These are phyloP conservation scores for Cairina moschata DNA, from an alignment of 2,113 vertebrate species.

Conservation along the genomic window DNA sequence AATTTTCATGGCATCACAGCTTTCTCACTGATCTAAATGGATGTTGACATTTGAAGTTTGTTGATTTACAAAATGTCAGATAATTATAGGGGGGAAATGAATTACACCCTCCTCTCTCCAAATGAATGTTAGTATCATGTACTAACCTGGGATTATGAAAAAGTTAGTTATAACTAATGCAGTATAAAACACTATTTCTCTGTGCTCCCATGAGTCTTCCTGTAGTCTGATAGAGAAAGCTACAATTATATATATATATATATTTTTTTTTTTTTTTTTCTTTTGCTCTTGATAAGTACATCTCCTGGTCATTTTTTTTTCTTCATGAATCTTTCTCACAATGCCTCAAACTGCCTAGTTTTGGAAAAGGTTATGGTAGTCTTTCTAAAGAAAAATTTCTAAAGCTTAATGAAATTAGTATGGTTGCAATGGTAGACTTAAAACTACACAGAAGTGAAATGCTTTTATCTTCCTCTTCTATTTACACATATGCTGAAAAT, in stretches of 20 bases:
- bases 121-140: neutral
- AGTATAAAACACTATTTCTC: neutral
- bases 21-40: conserved; percentile 58
- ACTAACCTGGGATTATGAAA: conserved; percentile 20
- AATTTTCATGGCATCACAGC: conserved; percentile 37
- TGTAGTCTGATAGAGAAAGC: neutral
- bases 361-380: neutral
- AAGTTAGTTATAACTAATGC: neutral
- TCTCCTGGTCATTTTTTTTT: neutral
- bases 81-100: conserved; percentile 53
- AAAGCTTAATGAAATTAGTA: neutral
- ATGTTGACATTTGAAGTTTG: conserved; percentile 65
- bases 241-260: neutral
- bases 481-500: neutral
- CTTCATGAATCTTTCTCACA: neutral
- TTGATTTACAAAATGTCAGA: conserved; percentile 65
- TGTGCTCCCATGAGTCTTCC: neutral
- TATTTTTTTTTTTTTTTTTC: neutral
- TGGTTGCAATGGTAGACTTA: neutral
- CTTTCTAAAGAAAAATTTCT: neutral
- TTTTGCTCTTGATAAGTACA: neutral
- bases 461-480: neutral
- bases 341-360: fast-evolving
- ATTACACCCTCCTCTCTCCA: conserved; percentile 6
- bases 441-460: neutral